Evolutionary conservation across 2,888 invertebrate species (phyloP), one percentile per base, ranked within the genome.

Genomic region (Marasmarcha lunaedactyla): DNA sequence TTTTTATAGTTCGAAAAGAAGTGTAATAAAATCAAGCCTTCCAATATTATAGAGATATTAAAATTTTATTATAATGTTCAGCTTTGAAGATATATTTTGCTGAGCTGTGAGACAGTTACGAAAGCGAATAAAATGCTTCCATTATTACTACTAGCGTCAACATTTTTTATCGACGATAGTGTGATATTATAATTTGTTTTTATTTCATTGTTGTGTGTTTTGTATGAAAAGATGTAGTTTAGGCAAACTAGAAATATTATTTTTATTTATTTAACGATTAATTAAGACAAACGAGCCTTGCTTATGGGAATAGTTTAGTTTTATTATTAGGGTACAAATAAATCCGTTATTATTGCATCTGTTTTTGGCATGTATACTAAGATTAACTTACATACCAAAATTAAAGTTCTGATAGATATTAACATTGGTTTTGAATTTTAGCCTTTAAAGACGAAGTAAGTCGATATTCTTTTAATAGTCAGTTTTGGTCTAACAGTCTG

Each of bases 241-340:
- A 78, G 77, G 78, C 56, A 57, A 66, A 58, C 55, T 78, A 71
- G 69, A 63, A 65, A 12, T 13, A 34, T 13, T 68, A 64, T 63
- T 71, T 69, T 76, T 63, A 79, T 72, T 81, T 77, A 78, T 83
- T 79, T 61, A 77, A 70, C 59, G 66, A 68, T 69, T 76, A 73
- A 70, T 64, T 73, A 73, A 73, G 69, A 83, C 78, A 83, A 81
- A 81, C 81, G 81, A 77, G 78, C 81, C 76, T 79, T 79, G 81
- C 81, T 83, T 83, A 79, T 63, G 67, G 68, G 47, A 63, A 67
- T 79, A 81, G 74, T 67, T 72, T 78, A 83, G 78, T 68, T 69
- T 57, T 73, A 65, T 57, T 63, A 62, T 68, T 73, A 72, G 72
- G 68, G 63, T 69, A 66, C 52, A 57, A 60, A 60, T 57, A 52